Conservation (phyloP, 2,888 invertebrate species). For the Ernsta delagoae region DNA sequence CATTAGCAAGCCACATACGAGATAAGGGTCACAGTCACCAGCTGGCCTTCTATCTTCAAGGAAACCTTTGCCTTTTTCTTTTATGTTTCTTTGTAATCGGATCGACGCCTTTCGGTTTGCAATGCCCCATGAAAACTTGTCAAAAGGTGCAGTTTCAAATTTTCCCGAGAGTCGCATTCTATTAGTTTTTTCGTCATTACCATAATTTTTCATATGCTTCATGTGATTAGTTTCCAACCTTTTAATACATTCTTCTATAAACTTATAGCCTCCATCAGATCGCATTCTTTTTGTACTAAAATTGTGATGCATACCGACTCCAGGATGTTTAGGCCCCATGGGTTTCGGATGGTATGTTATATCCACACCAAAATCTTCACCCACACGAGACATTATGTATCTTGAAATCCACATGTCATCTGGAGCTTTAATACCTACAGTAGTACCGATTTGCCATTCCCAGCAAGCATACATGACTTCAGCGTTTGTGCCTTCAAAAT, state of each 20-base stretch:
- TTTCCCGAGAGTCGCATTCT: slow-evolving; percentile 96
- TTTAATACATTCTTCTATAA: slow-evolving; percentile 96
- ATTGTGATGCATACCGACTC: slow-evolving; percentile 95
- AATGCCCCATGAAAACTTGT: slow-evolving; percentile 95
- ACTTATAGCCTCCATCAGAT: slow-evolving; percentile 88
- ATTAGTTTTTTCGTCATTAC: slow-evolving; percentile 96
- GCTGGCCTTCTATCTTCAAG: slow-evolving; percentile 97
- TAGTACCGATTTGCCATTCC: slow-evolving; percentile 96
- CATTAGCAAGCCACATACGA: slow-evolving; percentile 79
- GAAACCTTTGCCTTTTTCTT: slow-evolving; percentile 95
- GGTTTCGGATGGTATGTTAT: slow-evolving; percentile 90
- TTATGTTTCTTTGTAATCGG: slow-evolving; percentile 94
- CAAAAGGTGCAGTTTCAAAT: slow-evolving; percentile 97
- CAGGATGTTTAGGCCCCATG: slow-evolving; percentile 93
- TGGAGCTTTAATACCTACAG: slow-evolving; percentile 91
- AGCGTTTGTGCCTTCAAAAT: slow-evolving; percentile 97
- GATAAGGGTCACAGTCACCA: slow-evolving; percentile 96
- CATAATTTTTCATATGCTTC: slow-evolving; percentile 96
- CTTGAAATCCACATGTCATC: slow-evolving; percentile 95
- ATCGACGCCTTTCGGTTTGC: slow-evolving; percentile 97
- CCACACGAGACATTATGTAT: slow-evolving; percentile 91
- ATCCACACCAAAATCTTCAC: slow-evolving; percentile 93
- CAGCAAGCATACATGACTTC: slow-evolving; percentile 98
- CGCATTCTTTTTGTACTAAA: slow-evolving; percentile 95
- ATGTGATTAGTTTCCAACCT: slow-evolving; percentile 94